Evolutionary conservation across 2,888 invertebrate species (phyloP).

Genomic region (Euclidia mi): DNA sequence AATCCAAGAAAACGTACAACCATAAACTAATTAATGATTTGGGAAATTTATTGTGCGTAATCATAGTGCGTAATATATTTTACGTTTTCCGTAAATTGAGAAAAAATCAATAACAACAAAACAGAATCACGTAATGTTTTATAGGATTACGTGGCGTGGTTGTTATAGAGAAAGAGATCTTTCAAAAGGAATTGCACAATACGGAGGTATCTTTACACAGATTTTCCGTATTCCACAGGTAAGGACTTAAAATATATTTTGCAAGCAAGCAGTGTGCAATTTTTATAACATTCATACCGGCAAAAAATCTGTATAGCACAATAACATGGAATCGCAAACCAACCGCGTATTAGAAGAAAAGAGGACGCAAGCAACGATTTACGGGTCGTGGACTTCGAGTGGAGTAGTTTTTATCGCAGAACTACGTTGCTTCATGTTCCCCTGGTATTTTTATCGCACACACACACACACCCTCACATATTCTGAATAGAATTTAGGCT

Average conservation of each 20-base stretch:
- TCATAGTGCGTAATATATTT: too few species aligned
- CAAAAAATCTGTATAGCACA: slow-evolving; percentile 60
- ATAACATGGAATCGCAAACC: slow-evolving; percentile 60
- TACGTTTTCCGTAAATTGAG: too few species aligned
- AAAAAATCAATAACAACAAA: too few species aligned
- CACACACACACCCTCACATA: slow-evolving; percentile 31
- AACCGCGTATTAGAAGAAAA: slow-evolving; percentile 61
- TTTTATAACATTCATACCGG: slow-evolving; percentile 50
- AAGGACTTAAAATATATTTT: slow-evolving; percentile 43
- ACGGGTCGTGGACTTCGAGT: slow-evolving; percentile 72
- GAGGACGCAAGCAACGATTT: slow-evolving; percentile 65
- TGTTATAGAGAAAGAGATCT: background rate
- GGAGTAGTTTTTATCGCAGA: slow-evolving; percentile 63
- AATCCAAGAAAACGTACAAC: too few species aligned
- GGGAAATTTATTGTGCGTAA: too few species aligned
- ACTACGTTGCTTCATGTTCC: slow-evolving; percentile 65
- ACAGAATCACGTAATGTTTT: too few species aligned
- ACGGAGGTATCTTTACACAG: slow-evolving; percentile 21
- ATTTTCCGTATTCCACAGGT: slow-evolving; percentile 31
- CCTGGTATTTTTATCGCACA: slow-evolving; percentile 59
- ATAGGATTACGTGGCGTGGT: background rate
- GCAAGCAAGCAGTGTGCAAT: slow-evolving; percentile 41
- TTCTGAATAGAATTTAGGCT: slow-evolving; percentile 53
- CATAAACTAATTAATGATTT: too few species aligned
- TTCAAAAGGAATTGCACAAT: slow-evolving; percentile 13